phyloP scores from a whole-genome alignment of 2,797 vertebrate genomes.

The Scomberomorus guttatus region DNA sequence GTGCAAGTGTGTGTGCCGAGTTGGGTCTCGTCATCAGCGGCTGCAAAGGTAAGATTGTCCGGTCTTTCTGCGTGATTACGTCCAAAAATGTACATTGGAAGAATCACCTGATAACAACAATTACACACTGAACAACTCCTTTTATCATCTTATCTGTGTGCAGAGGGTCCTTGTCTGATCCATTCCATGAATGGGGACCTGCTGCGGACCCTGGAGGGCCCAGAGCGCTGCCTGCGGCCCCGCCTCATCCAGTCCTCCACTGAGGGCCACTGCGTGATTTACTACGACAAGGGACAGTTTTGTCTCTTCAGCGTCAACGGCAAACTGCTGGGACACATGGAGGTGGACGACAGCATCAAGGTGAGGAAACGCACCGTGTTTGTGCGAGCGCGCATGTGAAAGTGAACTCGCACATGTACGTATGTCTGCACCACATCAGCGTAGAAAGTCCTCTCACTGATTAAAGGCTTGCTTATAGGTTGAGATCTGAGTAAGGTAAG shows the following conservation, averaged over 20 bases:
- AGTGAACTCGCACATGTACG: conserved; percentile 22
- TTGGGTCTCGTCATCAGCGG: conserved; percentile 96
- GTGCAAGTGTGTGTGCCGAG: conserved; percentile 94
- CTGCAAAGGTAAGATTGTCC: conserved; percentile 89
- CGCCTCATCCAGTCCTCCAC: conserved; percentile 94
- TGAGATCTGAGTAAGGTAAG: conserved; percentile 54
- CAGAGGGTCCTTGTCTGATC: conserved; percentile 98
- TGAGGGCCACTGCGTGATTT: conserved; percentile 96
- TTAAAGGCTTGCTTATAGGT: conserved; percentile 68
- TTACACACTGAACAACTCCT: background rate
- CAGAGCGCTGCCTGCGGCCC: conserved; percentile 88
- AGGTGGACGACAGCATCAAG: conserved; percentile 93
- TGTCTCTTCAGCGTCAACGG: conserved; percentile 97
- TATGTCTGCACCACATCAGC: conserved; percentile 59
- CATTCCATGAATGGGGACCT: conserved; percentile 99
- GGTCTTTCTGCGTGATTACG: background rate
- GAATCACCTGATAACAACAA: background rate
- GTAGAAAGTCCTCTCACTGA: conserved; percentile 58
- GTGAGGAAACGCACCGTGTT: conserved; percentile 72
- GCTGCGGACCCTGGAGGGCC: conserved; percentile 92
- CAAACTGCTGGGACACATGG: conserved; percentile 91
- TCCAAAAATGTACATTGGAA: background rate
- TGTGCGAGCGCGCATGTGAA: background rate
- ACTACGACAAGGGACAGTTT: conserved; percentile 94
- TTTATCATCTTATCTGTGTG: background rate